Base-by-base conservation (phyloP, 2,888 invertebrate species). In the Clunio marinus region DNA sequence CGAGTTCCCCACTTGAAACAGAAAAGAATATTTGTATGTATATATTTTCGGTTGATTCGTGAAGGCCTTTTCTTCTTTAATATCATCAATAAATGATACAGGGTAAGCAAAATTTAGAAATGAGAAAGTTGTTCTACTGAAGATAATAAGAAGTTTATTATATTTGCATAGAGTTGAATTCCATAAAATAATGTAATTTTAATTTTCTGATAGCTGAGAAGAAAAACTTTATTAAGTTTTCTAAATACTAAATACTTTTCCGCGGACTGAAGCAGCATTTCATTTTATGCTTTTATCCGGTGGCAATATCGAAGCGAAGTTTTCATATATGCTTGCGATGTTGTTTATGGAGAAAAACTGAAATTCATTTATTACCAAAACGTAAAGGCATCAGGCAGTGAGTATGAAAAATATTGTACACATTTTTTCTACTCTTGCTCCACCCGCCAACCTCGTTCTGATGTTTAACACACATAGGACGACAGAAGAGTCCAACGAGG, bases 321-420 rank as follows among this genome's bases (percentile, higher is more conserved):
- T 51, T 51, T 22, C 51, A 22, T 51, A 22, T 51, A 22, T 51
- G 51, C 51, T 57, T 57, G 57, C 57, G 57, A 57, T 57, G 57
- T 57, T 57, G 57, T 57, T 57, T 57, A 57, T 27, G 27, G 59
- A 59, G 35, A 59, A 59, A 59, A 59, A 59, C 66, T 22, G 66
- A 66, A 66, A 66, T 46, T 66, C 66, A 66, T 66, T 66, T 66
- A 65, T 65, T 65, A 46, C 63, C 22, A 66, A 32, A 59, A 59
- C 25, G 59, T 35, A 66, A 66, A 66, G 63, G 63, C 63, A 63
- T 63, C 41, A 25, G 15, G 32, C 35, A 24, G 15, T 20, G 28
- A 63, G 63, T 25, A 46, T n/a, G 17, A 55, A 66, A 66, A 66
- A 55, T 55, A 55, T 32, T 65, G 32, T 55, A 32, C 66, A 66